Percentiles rank a stretch among this genome's conserved stretches.
Conservation (phyloP, 2,113 vertebrate species). For the Empidonax alnorum region DNA sequence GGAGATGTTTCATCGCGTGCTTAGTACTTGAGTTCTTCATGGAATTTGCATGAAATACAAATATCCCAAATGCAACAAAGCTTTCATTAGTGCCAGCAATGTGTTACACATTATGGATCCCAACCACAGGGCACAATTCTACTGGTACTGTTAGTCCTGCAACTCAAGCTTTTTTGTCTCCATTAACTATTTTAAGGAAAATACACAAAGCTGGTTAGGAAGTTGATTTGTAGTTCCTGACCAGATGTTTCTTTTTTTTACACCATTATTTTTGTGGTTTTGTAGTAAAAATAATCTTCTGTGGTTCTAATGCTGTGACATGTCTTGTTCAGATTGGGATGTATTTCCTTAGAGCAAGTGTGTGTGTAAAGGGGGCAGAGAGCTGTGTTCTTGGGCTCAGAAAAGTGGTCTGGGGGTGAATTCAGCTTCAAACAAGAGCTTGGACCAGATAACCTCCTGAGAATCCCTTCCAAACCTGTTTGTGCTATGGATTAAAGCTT, state of each 20-base stretch:
- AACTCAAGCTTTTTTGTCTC: not conserved
- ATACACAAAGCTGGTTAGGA: not conserved
- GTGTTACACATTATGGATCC: not conserved
- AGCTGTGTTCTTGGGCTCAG: not conserved
- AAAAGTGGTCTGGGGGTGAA: not conserved
- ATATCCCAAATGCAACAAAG: not conserved
- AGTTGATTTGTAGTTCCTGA: not conserved
- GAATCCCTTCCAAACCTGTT: not conserved
- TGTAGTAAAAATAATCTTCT: not conserved
- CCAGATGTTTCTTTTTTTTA: not conserved
- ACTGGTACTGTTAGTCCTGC: not conserved
- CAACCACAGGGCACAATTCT: not conserved
- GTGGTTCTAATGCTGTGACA: not conserved
- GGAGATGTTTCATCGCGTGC: not conserved
- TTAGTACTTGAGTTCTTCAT: not conserved
- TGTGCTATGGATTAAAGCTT: not conserved
- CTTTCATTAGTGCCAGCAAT: not conserved
- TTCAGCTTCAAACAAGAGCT: not conserved
- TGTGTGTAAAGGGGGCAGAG: not conserved
- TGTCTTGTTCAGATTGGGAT: not conserved
- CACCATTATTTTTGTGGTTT: not conserved
- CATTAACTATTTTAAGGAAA: not conserved
- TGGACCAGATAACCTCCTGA: not conserved
- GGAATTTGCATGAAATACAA: not conserved
- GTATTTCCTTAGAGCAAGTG: not conserved